Conservation (phyloP, 2,797 vertebrate genomes). For the Lophotriccus pileatus region DNA sequence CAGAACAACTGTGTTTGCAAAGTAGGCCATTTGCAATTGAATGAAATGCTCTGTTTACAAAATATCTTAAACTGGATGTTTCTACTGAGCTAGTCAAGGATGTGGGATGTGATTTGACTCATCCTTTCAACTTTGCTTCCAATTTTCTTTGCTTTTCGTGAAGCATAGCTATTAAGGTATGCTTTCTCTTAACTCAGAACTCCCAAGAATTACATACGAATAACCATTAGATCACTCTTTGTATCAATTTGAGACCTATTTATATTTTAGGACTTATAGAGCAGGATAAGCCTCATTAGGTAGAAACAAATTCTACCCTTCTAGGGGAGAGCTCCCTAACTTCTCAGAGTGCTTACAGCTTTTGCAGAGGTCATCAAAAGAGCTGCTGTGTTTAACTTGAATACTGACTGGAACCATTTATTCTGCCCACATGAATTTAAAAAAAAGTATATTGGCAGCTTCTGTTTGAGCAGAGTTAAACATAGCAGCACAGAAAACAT, state of each 20-base stretch:
- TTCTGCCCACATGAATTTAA: background rate
- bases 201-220: background rate
- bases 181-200: background rate
- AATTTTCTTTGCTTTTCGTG: background rate
- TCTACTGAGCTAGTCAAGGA: background rate
- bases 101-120: background rate
- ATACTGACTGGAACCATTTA: background rate
- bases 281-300: background rate
- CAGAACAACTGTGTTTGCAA: background rate
- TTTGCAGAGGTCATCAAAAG: constrained; percentile 6
- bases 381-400: background rate
- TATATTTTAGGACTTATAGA: background rate
- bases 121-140: background rate
- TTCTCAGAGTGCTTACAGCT: background rate
- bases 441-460: background rate
- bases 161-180: background rate
- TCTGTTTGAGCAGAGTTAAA: background rate
- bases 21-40: background rate
- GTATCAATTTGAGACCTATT: background rate
- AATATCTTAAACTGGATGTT: background rate
- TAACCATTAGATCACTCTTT: background rate
- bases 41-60: background rate
- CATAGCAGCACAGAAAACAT: background rate
- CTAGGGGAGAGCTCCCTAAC: background rate
- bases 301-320: background rate